These are phyloP conservation scores for Drosophila kuntzei DNA, from an alignment of 2,888 invertebrate species.

Conservation along the genomic window DNA sequence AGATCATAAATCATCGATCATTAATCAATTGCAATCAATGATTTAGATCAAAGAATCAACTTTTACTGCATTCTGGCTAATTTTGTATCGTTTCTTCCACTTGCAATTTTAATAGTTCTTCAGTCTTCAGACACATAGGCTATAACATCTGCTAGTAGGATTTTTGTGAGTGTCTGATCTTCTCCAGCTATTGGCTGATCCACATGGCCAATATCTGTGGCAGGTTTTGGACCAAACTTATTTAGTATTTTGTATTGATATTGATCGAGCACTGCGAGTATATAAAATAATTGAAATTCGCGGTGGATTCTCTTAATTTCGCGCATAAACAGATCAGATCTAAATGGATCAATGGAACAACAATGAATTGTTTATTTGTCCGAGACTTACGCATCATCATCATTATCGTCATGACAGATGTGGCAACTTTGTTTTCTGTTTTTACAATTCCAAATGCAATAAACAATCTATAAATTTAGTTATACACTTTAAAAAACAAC, in stretches of 20 bases:
- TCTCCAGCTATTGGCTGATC: not conserved
- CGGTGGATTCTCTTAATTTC: not conserved
- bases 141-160: conserved; percentile 8
- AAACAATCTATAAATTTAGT: conserved; percentile 26
- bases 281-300: conserved; percentile 43
- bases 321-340: conserved; percentile 24
- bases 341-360: not conserved
- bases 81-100: not conserved
- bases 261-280: conserved; percentile 36
- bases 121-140: not conserved
- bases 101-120: conserved; percentile 9
- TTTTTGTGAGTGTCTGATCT: not conserved
- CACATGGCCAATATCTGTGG: conserved; percentile 49
- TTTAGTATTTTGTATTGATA: conserved; percentile 32
- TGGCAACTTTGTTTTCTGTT: conserved; percentile 12
- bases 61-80: not conserved
- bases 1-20: conserved; percentile 6
- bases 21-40: conserved; percentile 5
- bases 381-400: conserved; percentile 48
- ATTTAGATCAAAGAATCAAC: conserved; percentile 7
- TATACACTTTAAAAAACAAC: conserved; percentile 22
- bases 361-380: conserved; percentile 41
- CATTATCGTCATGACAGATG: conserved; percentile 43
- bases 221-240: conserved; percentile 26
- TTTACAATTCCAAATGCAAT: conserved; percentile 23